Evolutionary conservation across 2,888 invertebrate genomes (phyloP).

Genomic region (Brenthis daphne): DNA sequence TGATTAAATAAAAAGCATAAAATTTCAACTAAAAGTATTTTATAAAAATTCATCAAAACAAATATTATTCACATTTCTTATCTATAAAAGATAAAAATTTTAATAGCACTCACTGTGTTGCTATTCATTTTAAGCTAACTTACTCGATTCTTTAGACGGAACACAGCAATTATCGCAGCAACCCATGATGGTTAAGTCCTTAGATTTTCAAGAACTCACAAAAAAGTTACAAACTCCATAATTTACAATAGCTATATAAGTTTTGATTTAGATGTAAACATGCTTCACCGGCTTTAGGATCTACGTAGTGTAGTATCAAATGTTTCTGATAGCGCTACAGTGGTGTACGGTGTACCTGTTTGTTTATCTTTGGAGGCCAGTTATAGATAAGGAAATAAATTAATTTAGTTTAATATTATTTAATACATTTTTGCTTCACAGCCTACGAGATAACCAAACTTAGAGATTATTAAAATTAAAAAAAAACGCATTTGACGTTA

Average conservation of each 20-base stretch:
- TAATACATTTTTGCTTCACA: not conserved
- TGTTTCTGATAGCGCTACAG: constrained; percentile 11
- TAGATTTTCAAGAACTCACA: not conserved
- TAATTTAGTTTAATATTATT: constrained; percentile 2
- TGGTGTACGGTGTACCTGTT: not conserved
- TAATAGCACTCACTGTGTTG: too few relatives aligned
- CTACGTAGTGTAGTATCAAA: constrained; percentile 1
- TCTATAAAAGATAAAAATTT: too few relatives aligned
- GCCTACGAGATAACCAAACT: constrained; percentile 6
- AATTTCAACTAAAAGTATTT: too few relatives aligned
- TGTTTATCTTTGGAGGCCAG: constrained; percentile 14
- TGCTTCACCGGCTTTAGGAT: constrained; percentile 3
- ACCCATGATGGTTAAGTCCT: constrained; percentile 54
- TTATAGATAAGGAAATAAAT: constrained; percentile 18
- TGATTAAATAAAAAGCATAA: too few relatives aligned
- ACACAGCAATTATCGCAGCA: constrained; percentile 64
- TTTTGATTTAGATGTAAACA: not conserved
- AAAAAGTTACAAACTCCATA: not conserved
- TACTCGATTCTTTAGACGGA: constrained; percentile 67
- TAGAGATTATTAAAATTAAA: too few relatives aligned
- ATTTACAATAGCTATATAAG: not conserved
- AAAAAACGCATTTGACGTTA: too few relatives aligned
- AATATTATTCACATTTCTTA: too few relatives aligned
- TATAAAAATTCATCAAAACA: too few relatives aligned
- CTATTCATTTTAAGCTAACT: constrained; percentile 47